Evolutionary conservation across 1,140 invertebrate genomes (phyloP).

Genomic region (Rhyacophila brunnea): DNA sequence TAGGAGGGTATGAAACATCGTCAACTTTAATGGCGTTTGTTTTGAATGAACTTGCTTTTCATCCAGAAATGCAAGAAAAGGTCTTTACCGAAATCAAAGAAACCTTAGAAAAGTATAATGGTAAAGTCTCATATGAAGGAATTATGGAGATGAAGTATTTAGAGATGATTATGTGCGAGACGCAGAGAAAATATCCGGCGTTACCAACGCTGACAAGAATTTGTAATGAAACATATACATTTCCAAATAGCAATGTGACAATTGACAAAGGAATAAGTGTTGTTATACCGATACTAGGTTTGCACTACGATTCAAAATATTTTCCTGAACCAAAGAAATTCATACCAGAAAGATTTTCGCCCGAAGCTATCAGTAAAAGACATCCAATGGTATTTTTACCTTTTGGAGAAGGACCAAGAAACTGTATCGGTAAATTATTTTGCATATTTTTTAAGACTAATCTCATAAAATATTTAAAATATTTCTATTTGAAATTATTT

Average conservation of each 20-base stretch:
- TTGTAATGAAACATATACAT: conserved; percentile 40
- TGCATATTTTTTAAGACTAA: no score
- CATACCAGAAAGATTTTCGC: conserved; percentile 63
- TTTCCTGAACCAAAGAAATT: conserved; percentile 59
- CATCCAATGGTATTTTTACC: conserved; percentile 64
- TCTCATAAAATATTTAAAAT: no score
- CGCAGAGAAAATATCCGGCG: conserved; percentile 41
- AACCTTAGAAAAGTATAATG: conserved; percentile 38
- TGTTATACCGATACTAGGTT: conserved; percentile 40
- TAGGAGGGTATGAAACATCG: conserved; percentile 43
- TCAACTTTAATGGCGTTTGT: conserved; percentile 52
- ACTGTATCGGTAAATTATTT: no score
- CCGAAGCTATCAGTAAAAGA: conserved; percentile 46
- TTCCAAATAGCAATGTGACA: conserved; percentile 44
- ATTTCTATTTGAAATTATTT: no score
- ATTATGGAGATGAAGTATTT: conserved; percentile 44
- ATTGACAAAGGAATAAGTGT: conserved; percentile 40
- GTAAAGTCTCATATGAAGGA: conserved; percentile 42
- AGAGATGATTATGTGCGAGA: conserved; percentile 38
- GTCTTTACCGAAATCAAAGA: not conserved
- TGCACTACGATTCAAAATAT: conserved; percentile 58
- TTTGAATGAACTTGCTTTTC: conserved; percentile 41
- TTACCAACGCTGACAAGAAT: conserved; percentile 37
- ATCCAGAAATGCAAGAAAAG: not conserved
- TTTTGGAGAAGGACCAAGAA: no score